Base-by-base conservation (phyloP, 2,888 invertebrate species). In the Teinopalpus imperialis region DNA sequence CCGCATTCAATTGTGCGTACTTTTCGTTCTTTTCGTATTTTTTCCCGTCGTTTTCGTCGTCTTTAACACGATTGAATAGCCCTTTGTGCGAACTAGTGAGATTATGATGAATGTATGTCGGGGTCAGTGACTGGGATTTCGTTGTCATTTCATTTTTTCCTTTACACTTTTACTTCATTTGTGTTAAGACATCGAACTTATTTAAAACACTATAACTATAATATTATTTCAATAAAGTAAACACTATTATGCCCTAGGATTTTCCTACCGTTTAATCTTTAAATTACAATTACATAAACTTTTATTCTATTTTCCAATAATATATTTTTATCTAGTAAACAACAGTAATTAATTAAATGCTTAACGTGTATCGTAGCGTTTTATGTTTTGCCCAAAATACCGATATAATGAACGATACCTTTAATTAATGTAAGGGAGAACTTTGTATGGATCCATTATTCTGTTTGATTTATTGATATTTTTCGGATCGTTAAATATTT, bases 1-100 rank as follows among this genome's bases (percentile, higher is more conserved):
- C 55, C 54, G 69, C 67, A 78, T 81, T 78, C 72, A 78, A 59
- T 64, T 63, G 61, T 60, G 52, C 54, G 60, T 60, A 63, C 68
- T 69, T 70, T 69, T 66, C 53, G 53, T 54, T 57, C 52, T 58
- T 61, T 60, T 59, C 72, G 61, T 65, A 62, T 62, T 63, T 67
- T 61, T 63, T n/a, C n/a, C 62, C 53, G 36, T 59, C 57, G 59
- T 62, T 39, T 32, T 36, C 30, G 8, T 23, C 31, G 29, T 27
- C 24, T 40, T 39, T 35, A 44, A 45, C 46, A 39, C 48, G 44
- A 54, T 55, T 61, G 56, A 59, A 59, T 54, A 45, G 52, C 41
- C 27, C 43, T 52, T 44, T 44, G 51, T 53, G 53, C 53, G 54
- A 51, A 48, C 51, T 57, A 53, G 16, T 55, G 52, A 61, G 56